Evolutionary conservation across 2,797 vertebrate species (phyloP), one percentile per base, ranked within the genome.

Genomic region (Chaunax sp.): DNA sequence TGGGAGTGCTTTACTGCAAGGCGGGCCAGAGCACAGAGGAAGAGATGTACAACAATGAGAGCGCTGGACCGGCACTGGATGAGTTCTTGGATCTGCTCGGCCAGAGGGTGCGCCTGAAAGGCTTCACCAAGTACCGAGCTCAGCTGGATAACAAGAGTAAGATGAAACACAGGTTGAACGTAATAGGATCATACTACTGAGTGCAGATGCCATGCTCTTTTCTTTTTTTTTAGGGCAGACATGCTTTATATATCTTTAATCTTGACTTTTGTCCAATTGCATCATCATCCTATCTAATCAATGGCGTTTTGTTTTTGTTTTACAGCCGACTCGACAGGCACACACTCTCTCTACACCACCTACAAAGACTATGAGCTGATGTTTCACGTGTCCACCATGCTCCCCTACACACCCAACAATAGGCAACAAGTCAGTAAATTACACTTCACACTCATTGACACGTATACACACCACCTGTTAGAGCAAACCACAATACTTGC

Each of bases 41-140:
- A 77, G 97, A 99, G 85, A 99, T 99, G 97, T 99, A 99, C 80
- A 99, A 98, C 90, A 99, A 99, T 1, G 97, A 99, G 90, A 95
- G 94, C 2, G 96, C 95, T 0, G 96, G 97, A 5, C 95, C 97
- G 0, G 96, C 95, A 8, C 95, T 99, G 72, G 97, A 98, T 3
- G 97, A 99, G 86, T 99, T 99, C 87, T 91, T 99, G 77, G 97
- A 98, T 89, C 94, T 99, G 22, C 94, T 99, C 15, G 98, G 97
- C 59, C 96, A 98, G 91, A 93, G 97, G 85, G 97, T 99, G 62
- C 94, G 96, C 13, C 95, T 99, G 67, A 98, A 98, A 82, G 96
- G 97, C 58, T 99, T 99, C 89, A 96, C 81, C 79, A 99, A 99
- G 91, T 99, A 98, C 87, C 93, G 96, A 75, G 98, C 98, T 54